These are phyloP conservation scores for Erythrolamprus reginae DNA, from an alignment of 2,113 vertebrate species.

Conservation along the genomic window DNA sequence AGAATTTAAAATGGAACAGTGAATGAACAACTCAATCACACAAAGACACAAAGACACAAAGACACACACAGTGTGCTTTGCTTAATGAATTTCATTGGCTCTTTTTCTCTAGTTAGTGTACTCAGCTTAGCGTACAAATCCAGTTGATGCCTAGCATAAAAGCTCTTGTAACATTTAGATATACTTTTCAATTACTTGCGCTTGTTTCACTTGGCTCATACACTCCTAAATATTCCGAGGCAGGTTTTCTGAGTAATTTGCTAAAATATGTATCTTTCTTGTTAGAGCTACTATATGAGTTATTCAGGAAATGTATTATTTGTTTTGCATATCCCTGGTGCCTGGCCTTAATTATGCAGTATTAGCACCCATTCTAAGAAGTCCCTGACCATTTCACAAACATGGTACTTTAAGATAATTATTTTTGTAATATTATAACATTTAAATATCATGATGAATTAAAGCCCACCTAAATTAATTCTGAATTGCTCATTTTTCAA, in stretches of 20 bases:
- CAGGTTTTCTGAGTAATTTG: conserved; percentile 11
- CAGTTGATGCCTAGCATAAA: background rate
- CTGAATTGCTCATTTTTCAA: conserved; percentile 52
- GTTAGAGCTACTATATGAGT: conserved; percentile 59
- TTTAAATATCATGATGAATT: conserved; percentile 56
- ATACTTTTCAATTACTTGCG: conserved; percentile 17
- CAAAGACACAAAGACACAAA: background rate
- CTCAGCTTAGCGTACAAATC: background rate
- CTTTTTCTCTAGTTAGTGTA: background rate
- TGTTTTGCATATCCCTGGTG: conserved; percentile 63
- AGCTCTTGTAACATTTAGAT: background rate
- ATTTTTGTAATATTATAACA: conserved; percentile 56
- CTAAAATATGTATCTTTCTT: conserved; percentile 54
- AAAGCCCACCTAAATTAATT: conserved; percentile 50
- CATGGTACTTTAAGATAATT: conserved; percentile 55
- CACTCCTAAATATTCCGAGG: background rate
- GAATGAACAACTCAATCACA: background rate
- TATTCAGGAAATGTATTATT: conserved; percentile 67
- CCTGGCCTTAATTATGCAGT: conserved; percentile 62
- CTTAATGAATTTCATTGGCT: background rate
- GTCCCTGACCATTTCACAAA: conserved; percentile 39
- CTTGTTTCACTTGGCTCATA: background rate
- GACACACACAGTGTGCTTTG: background rate
- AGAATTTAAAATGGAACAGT: background rate
- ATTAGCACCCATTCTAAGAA: conserved; percentile 64